Conservation (phyloP, 1,140 invertebrate species). For the Yoshiicerus persimilis region DNA sequence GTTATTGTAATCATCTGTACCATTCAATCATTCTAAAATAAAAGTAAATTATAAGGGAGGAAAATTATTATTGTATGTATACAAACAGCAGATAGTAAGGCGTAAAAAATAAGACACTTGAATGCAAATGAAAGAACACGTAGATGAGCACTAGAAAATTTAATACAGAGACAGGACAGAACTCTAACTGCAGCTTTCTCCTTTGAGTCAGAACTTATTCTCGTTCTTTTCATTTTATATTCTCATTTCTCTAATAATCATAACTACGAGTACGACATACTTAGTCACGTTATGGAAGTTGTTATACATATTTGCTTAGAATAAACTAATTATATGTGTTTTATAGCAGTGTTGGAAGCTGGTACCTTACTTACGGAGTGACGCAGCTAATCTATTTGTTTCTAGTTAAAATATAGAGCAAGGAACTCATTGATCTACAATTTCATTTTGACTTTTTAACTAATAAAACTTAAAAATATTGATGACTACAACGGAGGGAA, state of each 20-base stretch:
- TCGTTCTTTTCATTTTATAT: neutral
- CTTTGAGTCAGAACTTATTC: neutral
- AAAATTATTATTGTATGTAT: neutral
- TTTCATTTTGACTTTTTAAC: neutral
- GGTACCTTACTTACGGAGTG: neutral
- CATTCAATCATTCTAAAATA: neutral
- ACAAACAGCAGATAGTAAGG: too few species aligned
- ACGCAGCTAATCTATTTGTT: neutral
- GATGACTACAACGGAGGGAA: neutral
- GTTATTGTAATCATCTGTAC: neutral
- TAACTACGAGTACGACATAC: neutral
- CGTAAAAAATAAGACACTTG: neutral
- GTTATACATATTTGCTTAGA: neutral
- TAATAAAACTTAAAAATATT: neutral
- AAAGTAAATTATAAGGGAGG: neutral
- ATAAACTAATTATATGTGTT: neutral
- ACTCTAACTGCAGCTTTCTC: neutral
- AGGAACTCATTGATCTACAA: slow-evolving; percentile 3
- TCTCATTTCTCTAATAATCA: neutral
- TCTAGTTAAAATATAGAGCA: neutral
- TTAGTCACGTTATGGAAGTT: too few species aligned
- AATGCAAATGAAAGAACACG: neutral
- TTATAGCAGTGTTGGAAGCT: neutral
- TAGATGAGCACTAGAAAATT: neutral
- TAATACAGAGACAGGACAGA: neutral